Evolutionary conservation across 2,888 invertebrate species (phyloP), one percentile per base, ranked within the genome.

Genomic region (Autographa gamma): DNA sequence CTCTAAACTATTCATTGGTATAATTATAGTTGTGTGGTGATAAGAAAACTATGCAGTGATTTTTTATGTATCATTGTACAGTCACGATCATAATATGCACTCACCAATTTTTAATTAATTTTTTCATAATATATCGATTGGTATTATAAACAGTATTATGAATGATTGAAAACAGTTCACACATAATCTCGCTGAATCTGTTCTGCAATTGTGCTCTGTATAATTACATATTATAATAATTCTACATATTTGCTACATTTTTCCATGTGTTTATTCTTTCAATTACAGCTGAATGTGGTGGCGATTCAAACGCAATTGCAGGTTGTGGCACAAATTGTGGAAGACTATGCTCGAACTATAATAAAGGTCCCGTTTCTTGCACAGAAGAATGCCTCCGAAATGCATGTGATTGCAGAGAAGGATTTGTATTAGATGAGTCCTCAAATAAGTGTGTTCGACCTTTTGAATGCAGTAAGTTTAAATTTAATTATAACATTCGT

Each of bases 251-350:
- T 25, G n/a, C 9, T 3, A 1, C 25, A 25, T 9, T 14, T 8
- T 25, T 31, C 25, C 56, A 19, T 9, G 9, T 1, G 4, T 2
- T 11, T 25, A 14, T 19, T 25, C 25, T 32, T 14, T 59, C 32
- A 8, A 9, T 56, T 69, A 13, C 38, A 82, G 83, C 76, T 25
- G 61, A 73, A 19, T 85, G 88, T 19, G 81, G 82, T 7, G 86
- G 84, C 7, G 87, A 88, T 69, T 71, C 76, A 0, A 84, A 87
- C n/a, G 86, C 88, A 4, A 13, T 31, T 32, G 32, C 83, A 6
- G 88, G 88, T 4, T 88, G 88, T 66, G 88, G 88, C 0, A 56
- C 74, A 0, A 76, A 86, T 52, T 88, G 88, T n/a, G 76, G 73
- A 0, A 75, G 66, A 62, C 79, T 67, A 19, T 85, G 87, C n/a